Conservation (phyloP, 1,140 invertebrate species). For the Whitmania pigra region DNA sequence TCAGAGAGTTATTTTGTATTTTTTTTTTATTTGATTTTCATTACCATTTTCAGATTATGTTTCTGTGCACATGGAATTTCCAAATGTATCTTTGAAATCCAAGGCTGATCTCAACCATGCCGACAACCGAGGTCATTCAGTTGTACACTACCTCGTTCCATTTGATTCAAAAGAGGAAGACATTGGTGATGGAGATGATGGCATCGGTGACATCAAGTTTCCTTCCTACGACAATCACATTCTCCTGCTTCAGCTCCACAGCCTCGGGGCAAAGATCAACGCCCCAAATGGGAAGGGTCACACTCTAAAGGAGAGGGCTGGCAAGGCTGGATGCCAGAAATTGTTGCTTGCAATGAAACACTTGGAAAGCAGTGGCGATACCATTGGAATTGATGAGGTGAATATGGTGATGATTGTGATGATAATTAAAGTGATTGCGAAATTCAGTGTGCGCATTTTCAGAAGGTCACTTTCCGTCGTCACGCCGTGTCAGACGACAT, state of each 20-base stretch:
- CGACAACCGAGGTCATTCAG: neutral
- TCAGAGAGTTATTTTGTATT: too few relatives aligned
- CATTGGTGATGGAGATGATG: too few relatives aligned
- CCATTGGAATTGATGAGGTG: neutral
- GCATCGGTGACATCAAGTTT: too few relatives aligned
- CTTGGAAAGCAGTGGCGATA: neutral
- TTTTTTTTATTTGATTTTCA: too few relatives aligned
- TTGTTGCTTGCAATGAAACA: neutral
- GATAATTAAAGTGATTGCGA: too few relatives aligned
- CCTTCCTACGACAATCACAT: neutral
- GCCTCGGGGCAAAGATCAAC: neutral
- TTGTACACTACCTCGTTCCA: conserved; percentile 4
- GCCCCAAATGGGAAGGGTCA: neutral
- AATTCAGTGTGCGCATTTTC: too few relatives aligned
- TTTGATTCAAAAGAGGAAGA: neutral
- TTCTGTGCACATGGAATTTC: too few relatives aligned
- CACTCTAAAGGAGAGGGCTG: neutral
- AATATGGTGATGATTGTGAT: too few relatives aligned
- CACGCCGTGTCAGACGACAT: too few relatives aligned
- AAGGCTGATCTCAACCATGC: neutral
- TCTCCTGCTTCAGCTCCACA: neutral
- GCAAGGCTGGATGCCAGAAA: neutral
- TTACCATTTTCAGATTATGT: too few relatives aligned
- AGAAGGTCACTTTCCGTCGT: too few relatives aligned
- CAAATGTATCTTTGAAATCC: too few relatives aligned